Conservation (phyloP, 2,888 invertebrate species). For the Troilus luridus region DNA sequence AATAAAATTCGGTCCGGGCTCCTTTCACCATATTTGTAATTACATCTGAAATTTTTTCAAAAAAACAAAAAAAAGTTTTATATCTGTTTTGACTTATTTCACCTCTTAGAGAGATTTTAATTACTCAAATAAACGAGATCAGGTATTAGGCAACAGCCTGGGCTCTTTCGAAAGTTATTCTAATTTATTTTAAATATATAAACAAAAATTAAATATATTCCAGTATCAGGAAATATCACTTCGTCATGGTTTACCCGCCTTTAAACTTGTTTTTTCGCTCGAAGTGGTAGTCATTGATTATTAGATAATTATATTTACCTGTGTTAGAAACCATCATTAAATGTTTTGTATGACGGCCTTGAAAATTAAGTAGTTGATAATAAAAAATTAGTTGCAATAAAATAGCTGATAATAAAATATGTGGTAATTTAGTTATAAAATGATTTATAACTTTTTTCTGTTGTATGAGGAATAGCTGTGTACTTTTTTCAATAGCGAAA, state of each 20-base stretch:
- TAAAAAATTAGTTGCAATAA: no score
- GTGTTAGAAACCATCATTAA: background rate
- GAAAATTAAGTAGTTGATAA: no score
- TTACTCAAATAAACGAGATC: background rate
- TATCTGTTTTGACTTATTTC: background rate
- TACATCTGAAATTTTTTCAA: no score
- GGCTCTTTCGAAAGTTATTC: background rate
- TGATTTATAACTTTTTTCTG: no score
- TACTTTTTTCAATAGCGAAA: no score
- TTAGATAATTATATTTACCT: background rate
- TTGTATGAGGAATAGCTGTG: no score
- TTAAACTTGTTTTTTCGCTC: background rate
- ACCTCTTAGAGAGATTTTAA: background rate
- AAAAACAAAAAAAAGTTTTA: background rate
- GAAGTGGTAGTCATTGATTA: background rate
- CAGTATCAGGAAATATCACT: background rate
- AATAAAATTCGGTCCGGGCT: no score
- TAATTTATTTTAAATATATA: background rate
- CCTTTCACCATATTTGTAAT: no score
- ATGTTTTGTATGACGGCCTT: background rate
- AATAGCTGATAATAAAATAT: no score
- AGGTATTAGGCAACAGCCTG: no score
- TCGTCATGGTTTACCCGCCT: background rate
- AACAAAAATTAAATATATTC: background rate
- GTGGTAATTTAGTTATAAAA: no score